Evolutionary conservation across 2,888 invertebrate genomes (phyloP).

Genomic region (Choristoneura rosaceana): DNA sequence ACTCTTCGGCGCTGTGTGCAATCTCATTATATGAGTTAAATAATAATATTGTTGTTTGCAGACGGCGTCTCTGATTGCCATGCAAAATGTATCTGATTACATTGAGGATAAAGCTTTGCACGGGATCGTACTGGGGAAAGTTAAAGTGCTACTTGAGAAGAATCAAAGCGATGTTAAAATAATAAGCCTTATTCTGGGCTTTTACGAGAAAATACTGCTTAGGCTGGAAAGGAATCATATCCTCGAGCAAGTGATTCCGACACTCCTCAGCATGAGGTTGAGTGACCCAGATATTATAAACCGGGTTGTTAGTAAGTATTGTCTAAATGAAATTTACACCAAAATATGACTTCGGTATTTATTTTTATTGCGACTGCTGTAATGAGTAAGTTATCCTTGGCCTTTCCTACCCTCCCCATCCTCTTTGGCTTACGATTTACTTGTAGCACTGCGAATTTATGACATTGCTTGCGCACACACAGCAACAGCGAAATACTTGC

Average conservation of each 20-base stretch:
- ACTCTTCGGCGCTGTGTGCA: background rate
- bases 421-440: conserved; percentile 4
- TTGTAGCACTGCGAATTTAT: conserved; percentile 22
- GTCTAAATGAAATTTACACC: background rate
- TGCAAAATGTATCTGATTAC: conserved; percentile 93
- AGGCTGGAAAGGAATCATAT: conserved; percentile 95
- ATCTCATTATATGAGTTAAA: background rate
- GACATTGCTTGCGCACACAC: conserved; percentile 8
- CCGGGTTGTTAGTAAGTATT: conserved; percentile 96
- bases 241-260: conserved; percentile 95
- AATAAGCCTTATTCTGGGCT: conserved; percentile 91
- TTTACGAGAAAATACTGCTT: conserved; percentile 92
- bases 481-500: conserved; percentile 22
- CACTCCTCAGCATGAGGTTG: conserved; percentile 93
- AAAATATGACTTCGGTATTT: conserved; percentile 1
- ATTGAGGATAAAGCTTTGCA: conserved; percentile 93
- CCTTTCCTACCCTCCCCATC: conserved; percentile 1
- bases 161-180: conserved; percentile 92
- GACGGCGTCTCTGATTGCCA: conserved; percentile 95
- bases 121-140: conserved; percentile 92
- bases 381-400: background rate
- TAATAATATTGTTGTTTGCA: conserved; percentile 65
- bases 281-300: conserved; percentile 95
- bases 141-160: conserved; percentile 92
- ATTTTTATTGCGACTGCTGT: conserved; percentile 1